Evolutionary conservation across 30 jellyfish, hydroid and myxozoan species (phyloP), one percentile per base, ranked within the genome.

Genomic region (Cassiopea xamachana): DNA sequence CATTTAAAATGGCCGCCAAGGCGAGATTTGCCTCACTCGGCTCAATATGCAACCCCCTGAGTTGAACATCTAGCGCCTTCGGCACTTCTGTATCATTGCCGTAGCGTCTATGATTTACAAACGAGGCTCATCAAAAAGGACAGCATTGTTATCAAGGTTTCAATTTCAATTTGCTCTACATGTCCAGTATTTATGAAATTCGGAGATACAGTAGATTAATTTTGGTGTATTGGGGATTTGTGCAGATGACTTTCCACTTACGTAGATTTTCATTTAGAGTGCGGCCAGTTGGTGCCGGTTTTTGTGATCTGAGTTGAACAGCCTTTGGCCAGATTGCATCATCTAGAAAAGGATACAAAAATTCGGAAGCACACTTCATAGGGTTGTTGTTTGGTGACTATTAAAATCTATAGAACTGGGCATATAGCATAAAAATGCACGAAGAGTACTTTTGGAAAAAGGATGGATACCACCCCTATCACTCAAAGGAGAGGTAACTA

Each of bases 361-460:
- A 27, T 27, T 27, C 39, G 0, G 39, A 27, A 27, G 39, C 39
- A 27, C 39, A 10, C 64, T 55, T 3, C 64, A 55, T 3, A 55
- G 10, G 12, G 12, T 0, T 55, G 0, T 55, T 6, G 64, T 55
- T 55, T 55, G 64, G 12, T 10, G 7, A 3, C 12, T 10, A 55
- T 6, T 55, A 55, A 55, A 10, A 10, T 10, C 7, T 55, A 55
- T 55, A 10, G 10, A 55, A 55, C 12, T 10, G 12, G 12, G 0
- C 7, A 10, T 55, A 55, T 55, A 10, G 64, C 75, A 27, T 5
- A 64, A 13, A 17, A 4, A 87, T 87, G 94, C 48, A 48, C 15
- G 94, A 61, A 51, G 94, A 87, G 48, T 87, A 69, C 77, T 87
- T 87, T 60, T 87, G 94, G 94, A 64, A 76, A 18, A 45, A 77